These are phyloP conservation scores for Sula dactylatra DNA, from an alignment of 2,113 vertebrate species.

Conservation along the genomic window DNA sequence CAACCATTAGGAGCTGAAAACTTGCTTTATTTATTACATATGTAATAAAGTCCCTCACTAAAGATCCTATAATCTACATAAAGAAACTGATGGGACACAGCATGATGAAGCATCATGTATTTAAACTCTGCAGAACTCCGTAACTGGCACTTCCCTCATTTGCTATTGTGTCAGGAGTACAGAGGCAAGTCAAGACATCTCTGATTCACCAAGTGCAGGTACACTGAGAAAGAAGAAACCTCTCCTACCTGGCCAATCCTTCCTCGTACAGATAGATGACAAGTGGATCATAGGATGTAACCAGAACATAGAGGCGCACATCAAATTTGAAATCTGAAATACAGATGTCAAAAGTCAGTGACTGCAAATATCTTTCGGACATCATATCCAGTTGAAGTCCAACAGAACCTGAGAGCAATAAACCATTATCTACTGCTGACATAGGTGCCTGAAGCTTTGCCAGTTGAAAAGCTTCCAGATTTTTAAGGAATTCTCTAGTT, in stretches of 20 bases:
- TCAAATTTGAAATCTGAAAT: constrained; percentile 94
- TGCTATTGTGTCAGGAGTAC: background rate
- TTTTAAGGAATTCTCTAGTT: background rate
- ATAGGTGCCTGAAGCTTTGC: background rate
- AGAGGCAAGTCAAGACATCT: background rate
- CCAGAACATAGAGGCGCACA: constrained; percentile 92
- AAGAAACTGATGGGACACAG: background rate
- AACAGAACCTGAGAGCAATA: background rate
- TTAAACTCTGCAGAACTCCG: background rate
- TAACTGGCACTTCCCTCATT: background rate
- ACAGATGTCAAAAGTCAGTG: background rate
- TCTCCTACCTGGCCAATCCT: constrained; percentile 88
- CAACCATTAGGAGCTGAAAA: background rate
- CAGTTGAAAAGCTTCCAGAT: background rate
- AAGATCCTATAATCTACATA: background rate
- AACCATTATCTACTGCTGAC: background rate
- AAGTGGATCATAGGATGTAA: constrained; percentile 94
- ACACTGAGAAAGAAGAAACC: background rate
- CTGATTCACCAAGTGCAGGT: background rate
- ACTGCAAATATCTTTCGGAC: background rate
- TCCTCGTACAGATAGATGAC: constrained; percentile 96
- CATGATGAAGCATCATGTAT: background rate
- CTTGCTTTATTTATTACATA: background rate
- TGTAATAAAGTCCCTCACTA: background rate
- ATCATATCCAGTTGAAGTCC: background rate